These are phyloP conservation scores for Galaxea fascicularis DNA, from an alignment of 92 coral and sea anemone species.

Conservation along the genomic window DNA sequence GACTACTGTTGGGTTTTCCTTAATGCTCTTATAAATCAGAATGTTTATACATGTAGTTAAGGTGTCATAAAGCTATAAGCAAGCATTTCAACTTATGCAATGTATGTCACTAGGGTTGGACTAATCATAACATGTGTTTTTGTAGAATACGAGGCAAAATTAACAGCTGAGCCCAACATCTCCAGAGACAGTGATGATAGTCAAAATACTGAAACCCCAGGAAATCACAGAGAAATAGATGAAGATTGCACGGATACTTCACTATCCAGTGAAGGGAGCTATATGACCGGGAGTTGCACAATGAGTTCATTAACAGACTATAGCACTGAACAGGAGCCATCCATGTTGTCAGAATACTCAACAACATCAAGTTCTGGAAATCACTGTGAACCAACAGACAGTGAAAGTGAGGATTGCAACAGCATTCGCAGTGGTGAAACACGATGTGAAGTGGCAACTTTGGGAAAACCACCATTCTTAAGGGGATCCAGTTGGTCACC, in stretches of 20 bases:
- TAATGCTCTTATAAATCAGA: too few relatives aligned
- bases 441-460: not conserved
- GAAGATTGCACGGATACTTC: not conserved
- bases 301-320: not conserved
- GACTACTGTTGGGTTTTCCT: too few relatives aligned
- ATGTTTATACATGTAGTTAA: too few relatives aligned
- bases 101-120: too few relatives aligned
- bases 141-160: conserved; percentile 26
- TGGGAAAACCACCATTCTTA: not conserved
- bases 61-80: too few relatives aligned
- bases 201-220: not conserved
- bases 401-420: not conserved
- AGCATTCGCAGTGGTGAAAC: not conserved
- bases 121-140: not conserved
- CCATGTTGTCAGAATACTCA: not conserved
- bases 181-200: conserved; percentile 12
- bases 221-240: not conserved
- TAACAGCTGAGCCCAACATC: not conserved
- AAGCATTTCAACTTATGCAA: too few relatives aligned
- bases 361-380: not conserved
- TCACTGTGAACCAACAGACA: not conserved
- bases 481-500: conserved; percentile 28
- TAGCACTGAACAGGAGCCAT: not conserved
- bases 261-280: conserved; percentile 1
- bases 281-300: not conserved